Base-by-base conservation (phyloP, 2,797 vertebrate species). In the Melanotaenia pygmaea region DNA sequence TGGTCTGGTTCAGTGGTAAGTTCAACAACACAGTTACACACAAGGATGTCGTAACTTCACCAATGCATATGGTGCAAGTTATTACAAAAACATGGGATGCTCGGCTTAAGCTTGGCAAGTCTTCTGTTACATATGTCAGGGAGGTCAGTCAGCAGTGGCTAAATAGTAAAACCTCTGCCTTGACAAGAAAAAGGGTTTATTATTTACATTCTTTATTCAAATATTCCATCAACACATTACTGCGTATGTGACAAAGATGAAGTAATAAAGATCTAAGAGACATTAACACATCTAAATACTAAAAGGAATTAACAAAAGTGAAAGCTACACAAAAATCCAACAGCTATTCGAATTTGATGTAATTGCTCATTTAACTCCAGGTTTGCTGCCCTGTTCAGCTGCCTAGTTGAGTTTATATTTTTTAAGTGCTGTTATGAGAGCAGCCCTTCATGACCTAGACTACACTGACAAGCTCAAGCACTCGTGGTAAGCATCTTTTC, bases 381-480 rank as follows among this genome's bases (percentile, higher is more conserved):
- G 60, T 50, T 34, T 72, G 38, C 43, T 26, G 38, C 9, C 18
- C 34, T 16, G 14, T 51, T 70, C 37, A 60, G 32, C 2, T 50
- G 43, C 34, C 62, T 30, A 35, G 58, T 59, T 76, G 30, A 59
- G 61, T 8, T 66, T 1, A 30, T 63, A 70, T 24, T 35, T 43
- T 74, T 37, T 16, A 64, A 51, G 59, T 2, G 60, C 64, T 59
- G 67, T 69, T 56, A 20, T 56, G 76, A 67, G 74, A 84, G 67
- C 51, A 62, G 83, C 60, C 45, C 88, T 90, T 18, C 3, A 66
- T 89, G 88, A 92, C 89, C 88, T 90, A 67, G 68, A 80, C 40
- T 64, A 59, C 63, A 78, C 67, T 28, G 66, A 78, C 37, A 38
- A 38, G 22, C 56, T 74, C 62, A 74, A 57, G 12, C 34, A 59